Evolutionary conservation across 2,113 vertebrate genomes (phyloP).

Genomic region (Eublepharis macularius): DNA sequence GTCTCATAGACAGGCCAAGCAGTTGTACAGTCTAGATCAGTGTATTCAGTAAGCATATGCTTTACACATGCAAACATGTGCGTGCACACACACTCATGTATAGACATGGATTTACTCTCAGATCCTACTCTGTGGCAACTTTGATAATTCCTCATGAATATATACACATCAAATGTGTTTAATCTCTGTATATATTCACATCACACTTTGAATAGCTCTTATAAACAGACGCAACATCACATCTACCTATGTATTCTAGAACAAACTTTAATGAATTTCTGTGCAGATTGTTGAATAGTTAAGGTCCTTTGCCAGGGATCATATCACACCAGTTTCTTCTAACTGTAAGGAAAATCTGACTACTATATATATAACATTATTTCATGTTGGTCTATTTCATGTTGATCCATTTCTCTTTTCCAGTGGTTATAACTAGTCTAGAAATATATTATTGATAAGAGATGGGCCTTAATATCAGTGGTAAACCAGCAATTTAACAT

Average conservation of each 20-base stretch:
- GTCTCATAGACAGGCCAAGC: neutral
- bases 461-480: neutral
- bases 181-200: neutral
- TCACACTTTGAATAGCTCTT: neutral
- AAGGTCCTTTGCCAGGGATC: neutral
- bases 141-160: too few relatives aligned
- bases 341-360: neutral
- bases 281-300: neutral
- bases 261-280: neutral
- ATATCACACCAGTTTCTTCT: neutral
- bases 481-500: neutral
- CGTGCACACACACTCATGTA: too few relatives aligned
- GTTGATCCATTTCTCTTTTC: neutral
- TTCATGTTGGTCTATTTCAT: neutral
- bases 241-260: neutral
- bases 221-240: neutral
- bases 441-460: conserved; percentile 4
- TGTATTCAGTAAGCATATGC: neutral
- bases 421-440: neutral
- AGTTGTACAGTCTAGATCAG: neutral
- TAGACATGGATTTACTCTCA: too few relatives aligned
- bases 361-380: neutral
- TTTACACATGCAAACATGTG: too few relatives aligned
- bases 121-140: too few relatives aligned
- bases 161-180: neutral